Evolutionary conservation across 2,113 vertebrate genomes (phyloP), one percentile per base, ranked within the genome.

Genomic region (Amblyopsis rosae): DNA sequence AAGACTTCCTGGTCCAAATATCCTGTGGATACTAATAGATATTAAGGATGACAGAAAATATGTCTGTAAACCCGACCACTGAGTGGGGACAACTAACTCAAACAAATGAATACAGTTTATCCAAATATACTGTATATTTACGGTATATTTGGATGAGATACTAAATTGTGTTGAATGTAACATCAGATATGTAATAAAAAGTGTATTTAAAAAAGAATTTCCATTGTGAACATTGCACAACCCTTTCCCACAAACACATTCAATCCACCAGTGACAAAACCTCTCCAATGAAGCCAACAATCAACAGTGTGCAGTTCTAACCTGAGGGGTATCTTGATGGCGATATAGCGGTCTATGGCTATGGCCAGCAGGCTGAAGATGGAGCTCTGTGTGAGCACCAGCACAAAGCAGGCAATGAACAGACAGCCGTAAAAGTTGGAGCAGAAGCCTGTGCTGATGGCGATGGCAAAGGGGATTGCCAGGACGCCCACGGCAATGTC

Each of bases 351-450:
- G 87, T 99, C 97, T 0, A 98, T 93, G 60, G 97, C 97, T 0
- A 99, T 98, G 41, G 97, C 97, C 4, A 99, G 91, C 73, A 99
- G 94, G 86, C 96, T 98, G 93, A 99, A 99, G 92, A 99, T 99
- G 26, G 97, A 99, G 77, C 95, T 98, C 93, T 99, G 97, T 0
- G 97, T 98, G 90, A 98, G 90, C 54, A 99, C 94, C 84, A 99
- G 90, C 46, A 98, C 95, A 0, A 99, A 99, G 89, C 97, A 99
- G 76, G 95, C 96, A 0, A 98, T 94, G 89, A 99, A 98, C 55
- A 99, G 95, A 89, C 97, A 99, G 79, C 95, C 95, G 0, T 96
- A 95, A 92, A 97, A 98, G 83, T 94, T 93, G 33, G 95, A 95
- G 57, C 96, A 98, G 92, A 99, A 98, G 32, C 96, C 96, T 0